Evolutionary conservation across 2,797 vertebrate species (phyloP).

Genomic region (Micropoecilia bifurca): DNA sequence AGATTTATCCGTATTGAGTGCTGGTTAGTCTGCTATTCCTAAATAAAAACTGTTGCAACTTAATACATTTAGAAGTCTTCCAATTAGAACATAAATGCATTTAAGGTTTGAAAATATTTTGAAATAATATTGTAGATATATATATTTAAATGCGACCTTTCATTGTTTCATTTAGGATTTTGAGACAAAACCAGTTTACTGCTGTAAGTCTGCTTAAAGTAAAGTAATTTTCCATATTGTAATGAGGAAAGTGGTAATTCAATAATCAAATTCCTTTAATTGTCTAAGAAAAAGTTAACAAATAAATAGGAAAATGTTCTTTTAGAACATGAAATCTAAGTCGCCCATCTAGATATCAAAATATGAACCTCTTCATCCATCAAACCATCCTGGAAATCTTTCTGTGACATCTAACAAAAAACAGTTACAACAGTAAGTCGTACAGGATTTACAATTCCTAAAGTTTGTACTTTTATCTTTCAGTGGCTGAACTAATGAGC

Average conservation of each 20-base stretch:
- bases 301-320: neutral
- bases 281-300: neutral
- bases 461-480: neutral
- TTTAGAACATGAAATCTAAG: neutral
- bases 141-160: no score
- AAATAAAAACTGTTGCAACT: neutral
- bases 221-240: neutral
- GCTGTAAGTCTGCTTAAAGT: no score
- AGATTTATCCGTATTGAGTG: neutral
- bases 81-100: no score
- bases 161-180: no score
- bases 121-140: no score
- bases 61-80: neutral
- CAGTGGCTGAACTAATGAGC: neutral
- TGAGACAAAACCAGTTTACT: no score
- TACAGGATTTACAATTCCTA: neutral
- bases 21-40: neutral
- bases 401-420: neutral
- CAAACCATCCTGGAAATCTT: neutral
- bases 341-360: neutral
- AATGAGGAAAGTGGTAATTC: neutral
- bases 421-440: neutral
- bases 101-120: no score
- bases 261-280: neutral
- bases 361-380: neutral